Evolutionary conservation across 2,797 vertebrate species (phyloP), one percentile per base, ranked within the genome.

Genomic region (Tragopan temminckii): DNA sequence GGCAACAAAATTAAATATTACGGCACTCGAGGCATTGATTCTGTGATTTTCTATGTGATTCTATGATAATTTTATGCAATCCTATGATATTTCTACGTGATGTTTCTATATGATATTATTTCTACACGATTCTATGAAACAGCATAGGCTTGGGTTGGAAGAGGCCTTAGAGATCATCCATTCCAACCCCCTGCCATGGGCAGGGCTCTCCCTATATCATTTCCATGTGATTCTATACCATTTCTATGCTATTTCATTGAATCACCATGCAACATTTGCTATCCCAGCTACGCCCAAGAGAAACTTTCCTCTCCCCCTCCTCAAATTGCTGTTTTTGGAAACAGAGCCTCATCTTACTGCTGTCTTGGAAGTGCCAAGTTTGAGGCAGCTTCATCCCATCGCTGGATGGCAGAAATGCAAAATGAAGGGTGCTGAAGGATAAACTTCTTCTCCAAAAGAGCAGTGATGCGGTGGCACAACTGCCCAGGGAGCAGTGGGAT

Each of bases 381-480:
- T 4, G 0, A 0, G 4, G 66, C 6, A 59, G 46, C 25, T 4
- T 35, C 50, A 29, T 43, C 67, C 78, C 24, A 4, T 6, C 1
- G 0, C 61, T 33, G 75, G 35, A 38, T 1, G 35, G 61, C 11
- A 66, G 74, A 75, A 33, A 45, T 0, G 1, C 31, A 67, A 75
- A 63, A 67, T 0, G 1, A 86, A 88, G 40, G 67, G 38, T 0
- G 0, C 14, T 4, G 27, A 4, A 19, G 38, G 43, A 79, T 20
- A 5, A n/a, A n/a, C 7, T 55, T 55, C 25, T 52, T 27, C 17
- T 52, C 50, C 27, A 29, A 18, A 55, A 20, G 18, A n/a, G 31
- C 11, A 31, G 53, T 19, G 29, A n/a, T n/a, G 53, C 53, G 20
- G 5, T 55, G 53, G 53, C 31, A n/a, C 53, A 20, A 18, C 31